Base-by-base conservation (phyloP, 2,113 vertebrate species). In the Prochilodus magdalenae region DNA sequence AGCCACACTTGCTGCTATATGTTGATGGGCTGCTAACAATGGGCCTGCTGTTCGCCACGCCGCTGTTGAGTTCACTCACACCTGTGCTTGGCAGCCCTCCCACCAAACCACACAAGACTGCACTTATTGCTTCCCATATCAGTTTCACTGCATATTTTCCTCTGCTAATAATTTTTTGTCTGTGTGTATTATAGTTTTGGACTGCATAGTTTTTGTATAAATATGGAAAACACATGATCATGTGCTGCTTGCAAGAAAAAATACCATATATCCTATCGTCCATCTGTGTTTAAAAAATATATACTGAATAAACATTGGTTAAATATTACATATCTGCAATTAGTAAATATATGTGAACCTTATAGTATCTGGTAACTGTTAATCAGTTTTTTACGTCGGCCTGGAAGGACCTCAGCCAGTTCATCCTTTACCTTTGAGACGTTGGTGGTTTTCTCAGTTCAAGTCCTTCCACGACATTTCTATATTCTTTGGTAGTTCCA, bases 81-180 rank as follows among this genome's bases (percentile, higher is more conserved):
- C 94, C 93, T 94, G 92, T 93, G 92, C 90, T 89, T 90, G 83
- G 83, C 90, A 89, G 86, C 84, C 75, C 79, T 84, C 86, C 84
- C 73, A 57, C 14, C 75, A 67, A 71, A 83, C 47, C 59, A 72
- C 74, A 70, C 84, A 71, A 74, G 26, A 65, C 44, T 8, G 27
- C 65, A 59, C 74, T 80, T 85, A 79, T 84, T 84, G 75, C 79
- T 73, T 82, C 81, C 70, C 73, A 12, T 83, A 82, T 88, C 82
- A 85, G 24, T 86, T 87, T 89, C 79, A 88, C 84, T 83, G 79
- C 57, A 75, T 26, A 70, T 44, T 70, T 36, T 36, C 20, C 20
- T 22, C 65, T 40, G 16, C 65, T 36, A 36, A 75, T 63, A 75
- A 29, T 82, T 81, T 82, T n/a, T 53, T 60, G 14, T n/a, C 6